Base-by-base conservation (phyloP, 2,113 vertebrate genomes). In the Alethe diademata region DNA sequence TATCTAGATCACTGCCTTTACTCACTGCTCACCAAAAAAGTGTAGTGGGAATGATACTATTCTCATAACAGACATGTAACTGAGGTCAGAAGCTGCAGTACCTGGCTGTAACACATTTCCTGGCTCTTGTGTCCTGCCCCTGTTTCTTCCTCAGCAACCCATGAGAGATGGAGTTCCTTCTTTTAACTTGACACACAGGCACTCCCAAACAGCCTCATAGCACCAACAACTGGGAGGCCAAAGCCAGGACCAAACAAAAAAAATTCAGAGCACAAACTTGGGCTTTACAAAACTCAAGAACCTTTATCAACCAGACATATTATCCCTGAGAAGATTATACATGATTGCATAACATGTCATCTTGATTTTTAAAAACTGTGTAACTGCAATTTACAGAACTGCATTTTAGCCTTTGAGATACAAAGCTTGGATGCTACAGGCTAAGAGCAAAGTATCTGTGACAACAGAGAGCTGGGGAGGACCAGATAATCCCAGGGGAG, bases 121-220 rank as follows among this genome's bases (percentile, higher is more conserved):
- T 19, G 17, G 28, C 14, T 53, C 28, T n/a, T 14, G 2, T 11
- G 9, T 20, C 47, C 62, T 69, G 24, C 4, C 19, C 6, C 31
- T 61, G 11, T 19, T 67, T 62, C 75, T 50, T 42, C 18, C 24
- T 28, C 51, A 47, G 53, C 29, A 56, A 15, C 12, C 18, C 1
- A 1, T 0, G 0, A 35, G 2, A 38, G 17, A 6, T 6, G 12
- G 4, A 25, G 10, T 36, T 57, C 17, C 9, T 13, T 1, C 42
- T 47, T 87, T 45, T 12, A 65, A 18, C 13, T 1, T 22, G 9
- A 14, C 48, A 25, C 2, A 13, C 43, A 26, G 13, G 6, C 5
- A 10, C 45, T 62, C 43, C 19, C 10, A 10, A 50, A 26, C 20
- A 45, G 9, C 47, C 61, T 62, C 33, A 5, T 1, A 19, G 7